These are phyloP conservation scores for Nothoprocta perdicaria DNA, from an alignment of 2,113 vertebrate species.

Conservation along the genomic window DNA sequence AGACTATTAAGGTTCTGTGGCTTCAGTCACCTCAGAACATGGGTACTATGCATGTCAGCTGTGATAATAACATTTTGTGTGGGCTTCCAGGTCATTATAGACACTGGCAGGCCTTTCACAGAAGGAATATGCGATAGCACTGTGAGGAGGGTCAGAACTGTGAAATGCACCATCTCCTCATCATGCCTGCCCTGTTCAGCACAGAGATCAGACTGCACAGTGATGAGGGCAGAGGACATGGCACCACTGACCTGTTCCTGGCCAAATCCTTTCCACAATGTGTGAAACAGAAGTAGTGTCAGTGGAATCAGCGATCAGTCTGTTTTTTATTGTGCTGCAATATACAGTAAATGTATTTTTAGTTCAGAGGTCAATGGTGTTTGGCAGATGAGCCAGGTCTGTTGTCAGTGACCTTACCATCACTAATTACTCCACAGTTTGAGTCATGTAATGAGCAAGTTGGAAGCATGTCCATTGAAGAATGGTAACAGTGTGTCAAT, in stretches of 20 bases:
- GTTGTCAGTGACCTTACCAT: constrained; percentile 27
- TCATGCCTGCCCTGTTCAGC: not conserved
- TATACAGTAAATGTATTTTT: not conserved
- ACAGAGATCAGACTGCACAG: not conserved
- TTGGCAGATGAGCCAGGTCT: not conserved
- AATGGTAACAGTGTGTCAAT: constrained; percentile 33
- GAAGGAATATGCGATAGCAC: not conserved
- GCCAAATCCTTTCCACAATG: not conserved
- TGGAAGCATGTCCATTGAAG: constrained; percentile 2
- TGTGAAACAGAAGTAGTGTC: not conserved
- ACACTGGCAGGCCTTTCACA: not conserved
- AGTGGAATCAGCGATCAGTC: not conserved
- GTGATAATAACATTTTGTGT: not conserved
- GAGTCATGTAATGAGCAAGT: not conserved
- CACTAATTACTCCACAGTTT: not conserved
- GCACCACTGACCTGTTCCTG: not conserved
- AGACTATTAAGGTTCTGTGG: not conserved
- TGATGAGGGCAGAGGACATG: not conserved
- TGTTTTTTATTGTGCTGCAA: not conserved
- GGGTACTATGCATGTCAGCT: not conserved
- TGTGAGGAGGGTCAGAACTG: not conserved
- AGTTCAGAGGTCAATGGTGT: not conserved
- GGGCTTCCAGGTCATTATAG: not conserved
- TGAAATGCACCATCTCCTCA: not conserved
- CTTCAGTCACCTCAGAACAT: not conserved